Conservation (phyloP, 2,797 vertebrate species). For the Scarus forsteni region DNA sequence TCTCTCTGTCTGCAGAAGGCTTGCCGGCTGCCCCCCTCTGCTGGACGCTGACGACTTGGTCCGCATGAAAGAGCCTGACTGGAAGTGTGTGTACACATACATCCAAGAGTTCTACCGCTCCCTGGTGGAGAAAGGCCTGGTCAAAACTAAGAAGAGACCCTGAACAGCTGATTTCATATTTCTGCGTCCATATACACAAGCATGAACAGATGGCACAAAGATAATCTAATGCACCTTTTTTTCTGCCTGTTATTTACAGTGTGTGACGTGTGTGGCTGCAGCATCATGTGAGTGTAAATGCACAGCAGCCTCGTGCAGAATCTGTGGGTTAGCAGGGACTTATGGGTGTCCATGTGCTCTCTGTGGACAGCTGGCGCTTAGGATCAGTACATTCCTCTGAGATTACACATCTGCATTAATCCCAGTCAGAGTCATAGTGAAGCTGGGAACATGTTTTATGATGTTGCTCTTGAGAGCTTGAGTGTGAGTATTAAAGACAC, state of each 20-base stretch:
- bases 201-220: conserved; percentile 13
- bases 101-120: conserved; percentile 99
- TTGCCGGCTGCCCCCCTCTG: conserved; percentile 95
- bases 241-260: conserved; percentile 27
- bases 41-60: conserved; percentile 97
- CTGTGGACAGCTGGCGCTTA: conserved; percentile 70
- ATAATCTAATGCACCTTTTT: conserved; percentile 28
- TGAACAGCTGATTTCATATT: background rate
- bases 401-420: conserved; percentile 83
- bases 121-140: conserved; percentile 98
- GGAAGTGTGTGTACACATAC: conserved; percentile 99
- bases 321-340: conserved; percentile 38
- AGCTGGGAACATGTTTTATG: conserved; percentile 65
- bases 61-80: conserved; percentile 96
- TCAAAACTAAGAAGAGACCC: conserved; percentile 94
- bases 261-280: background rate
- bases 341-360: conserved; percentile 46
- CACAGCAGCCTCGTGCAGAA: conserved; percentile 8
- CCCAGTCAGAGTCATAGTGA: conserved; percentile 57
- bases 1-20: conserved; percentile 85
- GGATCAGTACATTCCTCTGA: conserved; percentile 74
- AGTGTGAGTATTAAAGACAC: conserved; percentile 26
- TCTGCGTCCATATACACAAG: background rate
- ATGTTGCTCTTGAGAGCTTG: conserved; percentile 46
- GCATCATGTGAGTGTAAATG: conserved; percentile 24